phyloP scores from a whole-genome alignment of 1,140 invertebrate genomes.

The Neodiprion lecontei region DNA sequence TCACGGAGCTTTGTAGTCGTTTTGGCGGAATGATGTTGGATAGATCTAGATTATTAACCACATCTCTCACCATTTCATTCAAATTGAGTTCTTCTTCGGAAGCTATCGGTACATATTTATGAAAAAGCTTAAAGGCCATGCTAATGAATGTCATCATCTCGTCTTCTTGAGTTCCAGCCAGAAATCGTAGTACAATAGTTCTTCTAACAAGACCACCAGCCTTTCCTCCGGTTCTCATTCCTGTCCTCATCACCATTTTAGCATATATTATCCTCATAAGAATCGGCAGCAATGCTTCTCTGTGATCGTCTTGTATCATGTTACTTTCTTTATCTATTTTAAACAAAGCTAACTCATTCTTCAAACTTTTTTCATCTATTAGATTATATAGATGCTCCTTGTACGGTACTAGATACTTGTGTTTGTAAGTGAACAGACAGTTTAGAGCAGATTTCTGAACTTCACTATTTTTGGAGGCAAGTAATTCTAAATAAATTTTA shows the following conservation, averaged over 20 bases:
- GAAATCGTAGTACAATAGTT: conserved; percentile 81
- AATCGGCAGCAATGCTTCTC: conserved; percentile 78
- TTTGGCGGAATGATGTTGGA: conserved; percentile 73
- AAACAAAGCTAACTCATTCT: conserved; percentile 82
- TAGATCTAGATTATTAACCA: conserved; percentile 64
- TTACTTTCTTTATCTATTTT: conserved; percentile 75
- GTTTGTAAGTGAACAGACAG: conserved; percentile 85
- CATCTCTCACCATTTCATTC: conserved; percentile 55
- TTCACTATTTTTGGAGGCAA: conserved; percentile 77
- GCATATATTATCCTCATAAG: conserved; percentile 88
- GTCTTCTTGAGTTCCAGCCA: conserved; percentile 78
- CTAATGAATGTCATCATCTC: conserved; percentile 83
- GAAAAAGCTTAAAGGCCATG: conserved; percentile 82
- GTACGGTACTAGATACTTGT: conserved; percentile 79
- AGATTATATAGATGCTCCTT: conserved; percentile 78
- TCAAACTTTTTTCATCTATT: conserved; percentile 87
- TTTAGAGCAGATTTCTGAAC: conserved; percentile 86
- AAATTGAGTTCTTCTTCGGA: conserved; percentile 48
- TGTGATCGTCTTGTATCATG: conserved; percentile 74
- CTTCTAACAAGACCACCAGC: conserved; percentile 72
- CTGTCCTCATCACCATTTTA: conserved; percentile 84
- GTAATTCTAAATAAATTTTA: conserved; percentile 78
- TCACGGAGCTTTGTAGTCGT: conserved; percentile 76
- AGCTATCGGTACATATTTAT: conserved; percentile 67
- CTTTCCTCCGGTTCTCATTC: conserved; percentile 75